These are phyloP conservation scores for Gymnodraco acuticeps DNA, from an alignment of 2,797 vertebrate species.

Conservation along the genomic window DNA sequence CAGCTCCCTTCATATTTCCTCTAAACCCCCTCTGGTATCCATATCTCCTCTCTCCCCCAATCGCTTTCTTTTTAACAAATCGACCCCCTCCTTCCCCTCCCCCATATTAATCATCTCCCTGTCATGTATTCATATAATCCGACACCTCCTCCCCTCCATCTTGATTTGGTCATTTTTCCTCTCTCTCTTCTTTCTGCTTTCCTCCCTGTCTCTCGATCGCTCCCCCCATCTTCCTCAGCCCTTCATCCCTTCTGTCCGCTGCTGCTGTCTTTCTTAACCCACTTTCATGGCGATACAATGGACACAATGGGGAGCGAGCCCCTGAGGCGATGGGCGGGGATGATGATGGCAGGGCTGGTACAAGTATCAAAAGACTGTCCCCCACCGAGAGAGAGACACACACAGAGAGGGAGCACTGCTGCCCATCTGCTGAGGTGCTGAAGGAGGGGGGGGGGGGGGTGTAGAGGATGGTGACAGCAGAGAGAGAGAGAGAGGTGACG, in stretches of 20 bases:
- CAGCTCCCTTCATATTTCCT: too few relatives aligned
- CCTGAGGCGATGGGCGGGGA: conserved; percentile 74
- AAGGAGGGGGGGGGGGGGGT: conserved; percentile 31
- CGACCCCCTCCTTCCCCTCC: conserved; percentile 12
- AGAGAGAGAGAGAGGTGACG: conserved; percentile 34
- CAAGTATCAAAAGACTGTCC: conserved; percentile 81
- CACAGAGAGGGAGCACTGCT: conserved; percentile 58
- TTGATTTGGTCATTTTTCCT: conserved; percentile 28
- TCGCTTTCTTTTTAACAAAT: conserved; percentile 40
- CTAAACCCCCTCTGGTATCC: too few relatives aligned
- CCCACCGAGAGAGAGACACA: conserved; percentile 60
- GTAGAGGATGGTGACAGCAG: conserved; percentile 34
- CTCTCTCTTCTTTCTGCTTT: conserved; percentile 15
- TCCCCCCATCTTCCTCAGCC: conserved; percentile 19
- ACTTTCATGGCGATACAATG: conserved; percentile 82
- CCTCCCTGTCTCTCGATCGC: conserved; percentile 25
- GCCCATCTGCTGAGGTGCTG: conserved; percentile 82
- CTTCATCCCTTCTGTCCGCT: conserved; percentile 53
- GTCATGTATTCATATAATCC: conserved; percentile 58
- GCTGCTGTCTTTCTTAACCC: conserved; percentile 76
- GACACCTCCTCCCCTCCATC: conserved; percentile 44
- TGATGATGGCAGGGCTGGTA: conserved; percentile 60
- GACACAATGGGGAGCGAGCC: conserved; percentile 72
- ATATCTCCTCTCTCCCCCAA: neutral
- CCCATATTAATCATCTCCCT: conserved; percentile 58